A percentile compares a stretch with the other conserved stretches of the same genome.
phyloP scores from a whole-genome alignment of 2,797 vertebrate genomes.

The Aphelocoma californica region DNA sequence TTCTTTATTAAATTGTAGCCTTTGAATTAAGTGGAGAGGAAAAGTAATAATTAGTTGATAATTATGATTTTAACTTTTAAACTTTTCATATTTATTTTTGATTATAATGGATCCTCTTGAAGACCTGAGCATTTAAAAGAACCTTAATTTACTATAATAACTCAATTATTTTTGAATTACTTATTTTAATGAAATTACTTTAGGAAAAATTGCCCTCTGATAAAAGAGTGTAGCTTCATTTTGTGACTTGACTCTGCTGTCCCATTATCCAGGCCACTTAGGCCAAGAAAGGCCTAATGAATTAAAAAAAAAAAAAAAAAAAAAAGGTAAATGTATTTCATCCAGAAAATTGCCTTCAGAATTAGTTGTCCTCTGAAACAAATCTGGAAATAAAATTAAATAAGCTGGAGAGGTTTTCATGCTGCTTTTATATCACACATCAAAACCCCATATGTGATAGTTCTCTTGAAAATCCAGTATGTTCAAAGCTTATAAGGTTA shows the following conservation, averaged over 20 bases:
- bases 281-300: neutral
- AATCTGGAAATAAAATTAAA: constrained; percentile 18
- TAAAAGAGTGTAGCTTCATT: neutral
- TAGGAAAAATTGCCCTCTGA: neutral
- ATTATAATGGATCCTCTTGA: neutral
- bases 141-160: constrained; percentile 1
- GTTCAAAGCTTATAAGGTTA: neutral
- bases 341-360: neutral
- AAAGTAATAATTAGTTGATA: neutral
- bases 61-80: neutral
- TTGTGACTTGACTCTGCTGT: neutral
- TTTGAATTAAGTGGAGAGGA: neutral
- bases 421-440: neutral
- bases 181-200: constrained; percentile 1
- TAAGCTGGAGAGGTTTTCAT: neutral
- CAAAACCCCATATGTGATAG: neutral
- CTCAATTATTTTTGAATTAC: neutral
- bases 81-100: neutral
- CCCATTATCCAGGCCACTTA: neutral
- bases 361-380: neutral
- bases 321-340: neutral
- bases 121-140: neutral
- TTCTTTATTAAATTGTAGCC: neutral
- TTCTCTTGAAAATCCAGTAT: neutral
- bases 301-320: neutral